Base-by-base conservation (phyloP, 1,140 invertebrate genomes). In the Hestina assimilis region DNA sequence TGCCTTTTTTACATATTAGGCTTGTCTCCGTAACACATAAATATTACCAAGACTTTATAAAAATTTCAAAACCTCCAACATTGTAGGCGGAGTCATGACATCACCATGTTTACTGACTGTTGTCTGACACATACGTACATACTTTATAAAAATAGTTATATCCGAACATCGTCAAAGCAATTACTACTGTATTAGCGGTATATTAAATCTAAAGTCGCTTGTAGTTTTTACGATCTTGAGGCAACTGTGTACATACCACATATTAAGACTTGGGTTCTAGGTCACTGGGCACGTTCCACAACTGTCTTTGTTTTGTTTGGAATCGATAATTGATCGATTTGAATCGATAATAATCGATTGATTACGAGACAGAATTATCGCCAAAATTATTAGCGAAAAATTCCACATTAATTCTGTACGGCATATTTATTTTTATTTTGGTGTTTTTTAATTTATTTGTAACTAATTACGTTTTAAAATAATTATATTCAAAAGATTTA, bases 71-170 rank as follows among this genome's bases (percentile, higher is more conserved):
- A 61, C 46, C 46, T 42, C 45, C 15, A 38, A 17, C 46, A 42
- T 41, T 58, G 76, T 79, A 63, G 76, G 76, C 69, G 75, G 65
- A 63, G 68, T 47, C 26, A 69, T 81, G 73, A 81, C 75, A 75
- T 81, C 75, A 81, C 42, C 64, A 14, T 81, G 66, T 74, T 75
- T 72, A 68, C 74, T 38, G 51, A 61, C 66, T 68, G 57, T 66
- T 70, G 53, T 64, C 66, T 68, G 59, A 70, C 72, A 56, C 63
- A 73, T 59, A 45, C 56, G 62, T 59, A 48, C 47, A 19, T 20
- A 60, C 21, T 59, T 65, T 61, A 46, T 55, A 35, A 21, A 58
- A 47, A 38, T 53, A 52, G 52, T 48, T 17, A 14, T 33, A 40
- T 47, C 17, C 5, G 46, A 20, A 55, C 46, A 17, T 19, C 17